A percentile compares a stretch with the other conserved stretches of the same genome.
Evolutionary conservation across 92 coral and sea anemone species (phyloP).

Genomic region (Heliopora coerulea): DNA sequence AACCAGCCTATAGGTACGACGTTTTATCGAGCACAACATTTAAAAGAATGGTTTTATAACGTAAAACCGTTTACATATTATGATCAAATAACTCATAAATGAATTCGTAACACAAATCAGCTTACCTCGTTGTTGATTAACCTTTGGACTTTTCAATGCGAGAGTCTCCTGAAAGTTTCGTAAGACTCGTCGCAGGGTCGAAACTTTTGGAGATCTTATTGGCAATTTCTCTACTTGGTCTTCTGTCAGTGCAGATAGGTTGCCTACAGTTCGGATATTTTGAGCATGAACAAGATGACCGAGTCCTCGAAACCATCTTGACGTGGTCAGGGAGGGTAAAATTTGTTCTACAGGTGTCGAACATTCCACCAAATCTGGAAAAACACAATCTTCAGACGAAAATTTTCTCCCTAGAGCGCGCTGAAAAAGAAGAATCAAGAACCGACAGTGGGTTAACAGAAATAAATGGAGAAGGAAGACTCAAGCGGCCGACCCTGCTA

Average conservation of each 20-base stretch:
- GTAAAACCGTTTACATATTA: no score
- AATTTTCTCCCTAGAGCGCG: not conserved
- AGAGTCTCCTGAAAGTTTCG: constrained; percentile 76
- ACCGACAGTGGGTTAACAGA: no score
- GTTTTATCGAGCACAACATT: no score
- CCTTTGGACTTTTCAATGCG: constrained; percentile 50
- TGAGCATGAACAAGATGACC: constrained; percentile 99
- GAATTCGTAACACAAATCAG: no score
- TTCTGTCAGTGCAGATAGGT: constrained; percentile 79
- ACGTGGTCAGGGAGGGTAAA: constrained; percentile 80
- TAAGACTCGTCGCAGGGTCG: constrained; percentile 73
- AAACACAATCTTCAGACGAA: constrained; percentile 59
- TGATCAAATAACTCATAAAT: no score
- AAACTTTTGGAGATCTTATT: constrained; percentile 89
- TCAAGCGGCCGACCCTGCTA: no score
- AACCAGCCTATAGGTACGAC: no score
- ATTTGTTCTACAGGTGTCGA: constrained; percentile 95
- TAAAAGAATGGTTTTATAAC: no score
- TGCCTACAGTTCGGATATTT: constrained; percentile 92
- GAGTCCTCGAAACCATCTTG: constrained; percentile 95
- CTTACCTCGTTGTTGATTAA: constrained; percentile 34
- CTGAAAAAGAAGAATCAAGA: not conserved
- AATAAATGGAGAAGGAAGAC: no score
- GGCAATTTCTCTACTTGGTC: constrained; percentile 89
- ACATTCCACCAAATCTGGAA: constrained; percentile 86